These are phyloP conservation scores for Lycaena phlaeas DNA, from an alignment of 2,888 invertebrate genomes.

Conservation along the genomic window DNA sequence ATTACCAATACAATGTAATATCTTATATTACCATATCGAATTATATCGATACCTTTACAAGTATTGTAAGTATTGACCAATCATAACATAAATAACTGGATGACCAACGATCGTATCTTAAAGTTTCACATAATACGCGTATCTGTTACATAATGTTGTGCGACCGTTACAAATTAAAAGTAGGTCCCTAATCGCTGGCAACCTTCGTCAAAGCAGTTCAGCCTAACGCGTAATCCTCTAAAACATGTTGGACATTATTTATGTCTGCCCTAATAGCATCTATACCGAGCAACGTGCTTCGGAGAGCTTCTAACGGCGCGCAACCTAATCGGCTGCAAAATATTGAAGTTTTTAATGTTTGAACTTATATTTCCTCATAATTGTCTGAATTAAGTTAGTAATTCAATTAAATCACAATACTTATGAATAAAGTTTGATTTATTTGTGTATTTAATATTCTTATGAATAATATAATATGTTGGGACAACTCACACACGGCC, in stretches of 20 bases:
- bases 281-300: constrained; percentile 42
- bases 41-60: too few species aligned
- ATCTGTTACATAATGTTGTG: constrained; percentile 1
- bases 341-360: constrained; percentile 3
- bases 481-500: too few species aligned
- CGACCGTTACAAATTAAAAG: constrained; percentile 13
- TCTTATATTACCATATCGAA: too few species aligned
- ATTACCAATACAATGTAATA: too few species aligned
- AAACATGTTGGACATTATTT: constrained; percentile 65
- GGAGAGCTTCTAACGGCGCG: constrained; percentile 31
- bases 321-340: constrained; percentile 12
- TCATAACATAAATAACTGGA: too few species aligned
- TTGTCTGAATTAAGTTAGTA: not conserved
- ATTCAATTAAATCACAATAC: too few species aligned
- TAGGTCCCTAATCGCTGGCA: constrained; percentile 20
- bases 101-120: too few species aligned
- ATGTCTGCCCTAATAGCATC: constrained; percentile 60
- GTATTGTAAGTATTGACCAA: too few species aligned
- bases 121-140: not conserved
- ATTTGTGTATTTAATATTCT: too few species aligned
- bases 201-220: constrained; percentile 59
- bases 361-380: not conserved
- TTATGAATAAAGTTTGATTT: too few species aligned
- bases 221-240: constrained; percentile 60
- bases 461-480: too few species aligned